phyloP scores from a whole-genome alignment of 2,113 vertebrate genomes.

The Pteruthius melanotis region DNA sequence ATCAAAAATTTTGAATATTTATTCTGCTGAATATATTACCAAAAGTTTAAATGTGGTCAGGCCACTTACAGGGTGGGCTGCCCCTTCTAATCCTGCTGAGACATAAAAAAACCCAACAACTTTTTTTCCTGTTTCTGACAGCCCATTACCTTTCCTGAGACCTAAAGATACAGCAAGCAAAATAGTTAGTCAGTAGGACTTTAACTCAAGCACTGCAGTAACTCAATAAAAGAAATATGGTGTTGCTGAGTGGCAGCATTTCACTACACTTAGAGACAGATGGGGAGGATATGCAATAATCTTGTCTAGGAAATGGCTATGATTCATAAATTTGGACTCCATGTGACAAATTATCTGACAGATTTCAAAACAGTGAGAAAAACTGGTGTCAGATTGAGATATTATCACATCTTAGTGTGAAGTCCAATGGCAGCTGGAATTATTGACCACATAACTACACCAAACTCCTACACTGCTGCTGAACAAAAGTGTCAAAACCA shows the following conservation, averaged over 20 bases:
- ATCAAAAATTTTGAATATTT: background rate
- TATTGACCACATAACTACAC: conserved; percentile 46
- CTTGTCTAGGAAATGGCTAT: conserved; percentile 37
- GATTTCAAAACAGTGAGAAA: conserved; percentile 63
- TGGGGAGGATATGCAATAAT: conserved; percentile 52
- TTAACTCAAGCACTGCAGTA: background rate
- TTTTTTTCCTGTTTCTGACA: background rate
- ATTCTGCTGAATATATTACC: background rate
- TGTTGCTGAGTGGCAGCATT: conserved; percentile 29
- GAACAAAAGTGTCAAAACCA: conserved; percentile 6
- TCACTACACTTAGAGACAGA: background rate
- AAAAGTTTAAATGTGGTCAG: background rate
- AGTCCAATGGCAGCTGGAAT: conserved; percentile 53
- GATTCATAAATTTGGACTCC: conserved; percentile 63
- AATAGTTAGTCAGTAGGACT: background rate
- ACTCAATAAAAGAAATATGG: conserved; percentile 13
- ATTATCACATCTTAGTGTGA: conserved; percentile 27
- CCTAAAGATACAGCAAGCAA: background rate
- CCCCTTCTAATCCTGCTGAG: background rate
- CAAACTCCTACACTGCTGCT: background rate
- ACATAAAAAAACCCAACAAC: rapidly evolving
- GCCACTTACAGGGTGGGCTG: background rate
- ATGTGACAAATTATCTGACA: conserved; percentile 57
- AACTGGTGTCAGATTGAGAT: conserved; percentile 48
- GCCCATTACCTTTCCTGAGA: background rate